phyloP scores from a whole-genome alignment of 1,140 invertebrate species.

The Drosophila ironensis region DNA sequence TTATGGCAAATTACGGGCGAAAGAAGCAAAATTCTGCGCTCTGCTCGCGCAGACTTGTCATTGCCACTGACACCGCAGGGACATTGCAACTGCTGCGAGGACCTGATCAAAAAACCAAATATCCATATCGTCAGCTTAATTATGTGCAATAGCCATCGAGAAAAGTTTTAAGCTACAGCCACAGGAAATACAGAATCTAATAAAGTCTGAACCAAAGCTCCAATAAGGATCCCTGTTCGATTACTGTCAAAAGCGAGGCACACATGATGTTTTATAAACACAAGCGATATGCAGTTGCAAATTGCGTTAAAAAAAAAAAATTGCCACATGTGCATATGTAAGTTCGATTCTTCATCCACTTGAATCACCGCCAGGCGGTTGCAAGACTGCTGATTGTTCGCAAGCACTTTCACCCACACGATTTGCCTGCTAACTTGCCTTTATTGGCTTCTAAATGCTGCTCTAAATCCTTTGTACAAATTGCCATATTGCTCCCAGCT shows the following conservation, averaged over 20 bases:
- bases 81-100: neutral
- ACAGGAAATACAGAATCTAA: neutral
- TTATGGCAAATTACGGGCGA: slow-evolving; percentile 75
- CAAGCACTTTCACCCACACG: slow-evolving; percentile 25
- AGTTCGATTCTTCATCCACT: slow-evolving; percentile 22
- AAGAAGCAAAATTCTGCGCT: slow-evolving; percentile 19
- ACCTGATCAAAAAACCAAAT: slow-evolving; percentile 30
- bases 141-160: neutral
- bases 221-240: too few relatives aligned
- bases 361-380: slow-evolving; percentile 15
- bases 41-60: slow-evolving; percentile 9
- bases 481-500: slow-evolving; percentile 53
- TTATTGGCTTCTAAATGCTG: slow-evolving; percentile 78
- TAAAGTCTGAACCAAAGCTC: too few relatives aligned
- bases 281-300: neutral
- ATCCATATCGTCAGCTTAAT: slow-evolving; percentile 38
- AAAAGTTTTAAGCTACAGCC: neutral
- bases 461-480: slow-evolving; percentile 74
- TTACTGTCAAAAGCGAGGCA: neutral
- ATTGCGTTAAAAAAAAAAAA: neutral
- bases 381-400: slow-evolving; percentile 38
- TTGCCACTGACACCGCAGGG: slow-evolving; percentile 16
- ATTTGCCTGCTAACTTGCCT: slow-evolving; percentile 60
- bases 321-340: neutral
- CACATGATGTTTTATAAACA: neutral